Conservation (phyloP, 1,140 invertebrate species). For the Zaprionus vittiger region DNA sequence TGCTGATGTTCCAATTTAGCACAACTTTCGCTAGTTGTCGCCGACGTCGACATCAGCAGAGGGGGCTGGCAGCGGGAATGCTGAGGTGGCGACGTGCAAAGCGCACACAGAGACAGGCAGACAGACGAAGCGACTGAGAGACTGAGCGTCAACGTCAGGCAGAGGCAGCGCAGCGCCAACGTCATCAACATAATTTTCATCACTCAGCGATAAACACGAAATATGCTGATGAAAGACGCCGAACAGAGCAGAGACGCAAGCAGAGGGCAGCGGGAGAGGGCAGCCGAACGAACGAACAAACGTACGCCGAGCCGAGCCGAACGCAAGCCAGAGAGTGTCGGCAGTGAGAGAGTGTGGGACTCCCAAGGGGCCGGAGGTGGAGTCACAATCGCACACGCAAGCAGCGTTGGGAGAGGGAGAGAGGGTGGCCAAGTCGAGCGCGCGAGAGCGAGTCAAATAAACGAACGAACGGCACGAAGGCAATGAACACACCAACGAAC, state of each 20-base stretch:
- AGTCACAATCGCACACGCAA: slow-evolving; percentile 29
- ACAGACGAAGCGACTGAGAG: slow-evolving; percentile 30
- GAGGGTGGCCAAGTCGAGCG: background rate
- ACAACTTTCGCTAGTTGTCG: slow-evolving; percentile 81
- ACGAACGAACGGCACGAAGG: slow-evolving; percentile 15
- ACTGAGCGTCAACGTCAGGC: slow-evolving; percentile 16
- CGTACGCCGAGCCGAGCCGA: slow-evolving; percentile 26
- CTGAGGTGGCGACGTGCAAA: slow-evolving; percentile 50
- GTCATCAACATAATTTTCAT: slow-evolving; percentile 83
- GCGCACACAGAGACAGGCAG: slow-evolving; percentile 38
- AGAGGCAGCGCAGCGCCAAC: slow-evolving; percentile 43
- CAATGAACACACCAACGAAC: background rate
- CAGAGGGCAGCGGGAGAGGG: background rate
- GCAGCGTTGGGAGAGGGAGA: slow-evolving; percentile 5
- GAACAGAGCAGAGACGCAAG: slow-evolving; percentile 52
- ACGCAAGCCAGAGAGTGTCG: slow-evolving; percentile 25
- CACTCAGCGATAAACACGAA: slow-evolving; percentile 72
- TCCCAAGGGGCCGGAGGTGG: slow-evolving; percentile 55
- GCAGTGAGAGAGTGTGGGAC: slow-evolving; percentile 37
- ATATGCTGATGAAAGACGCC: slow-evolving; percentile 81
- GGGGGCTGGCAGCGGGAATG: background rate
- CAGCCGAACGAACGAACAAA: slow-evolving; percentile 38
- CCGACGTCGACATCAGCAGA: slow-evolving; percentile 22
- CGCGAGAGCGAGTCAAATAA: slow-evolving; percentile 3
- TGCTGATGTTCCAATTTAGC: slow-evolving; percentile 81